Conservation (phyloP, 2,888 invertebrate species). For the Hesperia comma region DNA sequence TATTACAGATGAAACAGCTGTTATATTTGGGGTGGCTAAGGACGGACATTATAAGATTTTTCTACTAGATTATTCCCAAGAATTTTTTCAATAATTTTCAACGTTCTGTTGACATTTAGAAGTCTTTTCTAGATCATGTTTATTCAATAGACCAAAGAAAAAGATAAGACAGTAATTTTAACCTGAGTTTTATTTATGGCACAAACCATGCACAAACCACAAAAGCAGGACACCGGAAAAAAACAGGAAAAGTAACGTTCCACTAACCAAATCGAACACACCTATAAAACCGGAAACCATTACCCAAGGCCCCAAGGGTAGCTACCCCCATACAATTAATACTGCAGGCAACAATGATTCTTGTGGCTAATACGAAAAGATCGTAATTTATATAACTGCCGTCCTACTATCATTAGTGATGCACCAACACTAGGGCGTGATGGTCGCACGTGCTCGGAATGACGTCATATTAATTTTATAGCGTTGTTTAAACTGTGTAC, state of each 20-base stretch:
- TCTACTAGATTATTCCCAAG: too few species aligned
- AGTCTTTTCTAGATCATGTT: too few species aligned
- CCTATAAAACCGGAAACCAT: slow-evolving; percentile 31
- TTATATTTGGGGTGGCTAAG: too few species aligned
- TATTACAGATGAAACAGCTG: too few species aligned
- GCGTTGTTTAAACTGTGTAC: slow-evolving; percentile 21
- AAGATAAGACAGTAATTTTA: too few species aligned
- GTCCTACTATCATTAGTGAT: slow-evolving; percentile 23
- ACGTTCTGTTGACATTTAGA: too few species aligned
- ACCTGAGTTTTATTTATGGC: too few species aligned
- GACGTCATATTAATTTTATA: slow-evolving; percentile 34
- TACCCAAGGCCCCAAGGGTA: slow-evolving; percentile 26
- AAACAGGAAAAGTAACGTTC: not conserved
- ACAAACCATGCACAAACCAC: not conserved
- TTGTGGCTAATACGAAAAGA: slow-evolving; percentile 1
- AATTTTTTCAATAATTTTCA: too few species aligned
- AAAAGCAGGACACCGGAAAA: not conserved
- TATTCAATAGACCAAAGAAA: too few species aligned
- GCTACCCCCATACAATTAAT: slow-evolving; percentile 3
- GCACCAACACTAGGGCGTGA: slow-evolving; percentile 20
- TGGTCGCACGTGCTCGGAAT: slow-evolving; percentile 24
- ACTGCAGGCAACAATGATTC: slow-evolving; percentile 6
- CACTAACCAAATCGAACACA: slow-evolving; percentile 27
- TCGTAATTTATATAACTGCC: slow-evolving; percentile 7
- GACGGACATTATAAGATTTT: too few species aligned